A percentile compares a stretch with the other conserved stretches of the same genome.
Conservation (phyloP, 2,797 vertebrate genomes). For the Lycodopsis pacificus region DNA sequence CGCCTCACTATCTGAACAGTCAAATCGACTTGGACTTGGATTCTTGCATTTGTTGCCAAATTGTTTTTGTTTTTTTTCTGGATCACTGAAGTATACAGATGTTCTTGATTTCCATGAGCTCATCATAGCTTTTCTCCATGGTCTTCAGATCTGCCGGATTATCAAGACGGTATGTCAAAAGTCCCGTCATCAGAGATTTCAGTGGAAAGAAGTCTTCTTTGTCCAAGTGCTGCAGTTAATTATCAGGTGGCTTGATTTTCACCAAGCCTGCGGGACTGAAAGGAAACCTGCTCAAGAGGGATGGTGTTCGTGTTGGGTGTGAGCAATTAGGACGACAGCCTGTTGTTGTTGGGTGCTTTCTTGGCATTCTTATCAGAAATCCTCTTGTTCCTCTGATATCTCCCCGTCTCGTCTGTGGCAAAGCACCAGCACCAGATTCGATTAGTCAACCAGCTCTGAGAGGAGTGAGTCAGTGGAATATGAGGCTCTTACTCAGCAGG, state of each 20-base stretch:
- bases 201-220: slow-evolving; percentile 39
- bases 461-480: slow-evolving; percentile 53
- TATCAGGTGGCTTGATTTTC: slow-evolving; percentile 27
- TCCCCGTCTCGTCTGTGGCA: slow-evolving; percentile 29
- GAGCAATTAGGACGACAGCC: slow-evolving; percentile 26
- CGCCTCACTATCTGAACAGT: not conserved
- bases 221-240: slow-evolving; percentile 23
- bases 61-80: slow-evolving; percentile 36
- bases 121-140: slow-evolving; percentile 24
- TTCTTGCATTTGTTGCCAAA: slow-evolving; percentile 25
- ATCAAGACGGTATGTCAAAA: slow-evolving; percentile 33
- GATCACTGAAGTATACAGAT: slow-evolving; percentile 31
- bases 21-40: slow-evolving; percentile 11
- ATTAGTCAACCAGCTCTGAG: slow-evolving; percentile 34
- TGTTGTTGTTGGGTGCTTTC: slow-evolving; percentile 41
- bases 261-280: slow-evolving; percentile 7
- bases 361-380: slow-evolving; percentile 36
- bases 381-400: slow-evolving; percentile 30
- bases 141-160: slow-evolving; percentile 29
- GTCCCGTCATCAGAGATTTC: slow-evolving; percentile 25
- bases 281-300: not conserved
- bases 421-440: slow-evolving; percentile 44
- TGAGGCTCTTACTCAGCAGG: slow-evolving; percentile 55
- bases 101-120: slow-evolving; percentile 60
- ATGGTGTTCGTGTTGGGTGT: slow-evolving; percentile 21